Evolutionary conservation across 2,888 invertebrate genomes (phyloP).

Genomic region (Trichogramma dendrolimi): DNA sequence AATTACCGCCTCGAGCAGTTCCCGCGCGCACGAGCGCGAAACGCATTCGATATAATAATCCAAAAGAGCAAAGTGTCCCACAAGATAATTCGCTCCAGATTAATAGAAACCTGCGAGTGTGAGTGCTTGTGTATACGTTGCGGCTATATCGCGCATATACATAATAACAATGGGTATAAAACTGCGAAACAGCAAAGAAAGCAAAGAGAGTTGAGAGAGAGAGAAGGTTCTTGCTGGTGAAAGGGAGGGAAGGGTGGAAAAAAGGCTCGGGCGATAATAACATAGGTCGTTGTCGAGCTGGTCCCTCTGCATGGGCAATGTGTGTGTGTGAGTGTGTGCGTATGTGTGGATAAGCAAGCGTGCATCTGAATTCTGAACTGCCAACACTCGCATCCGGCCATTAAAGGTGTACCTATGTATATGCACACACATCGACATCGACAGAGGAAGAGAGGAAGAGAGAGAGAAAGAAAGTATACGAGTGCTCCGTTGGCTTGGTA

Average conservation of each 20-base stretch:
- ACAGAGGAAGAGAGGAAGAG: neutral
- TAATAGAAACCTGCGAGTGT: slow-evolving; percentile 17
- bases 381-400: slow-evolving; percentile 39
- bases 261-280: neutral
- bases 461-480: neutral
- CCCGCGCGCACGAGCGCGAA: too few relatives aligned
- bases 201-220: neutral
- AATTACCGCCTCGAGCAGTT: neutral
- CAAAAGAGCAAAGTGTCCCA: neutral
- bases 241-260: neutral
- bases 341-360: neutral
- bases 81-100: slow-evolving; percentile 18
- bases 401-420: slow-evolving; percentile 37
- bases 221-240: neutral
- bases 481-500: slow-evolving; percentile 35
- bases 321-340: neutral
- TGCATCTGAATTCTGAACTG: too few relatives aligned
- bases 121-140: neutral
- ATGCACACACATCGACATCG: too few relatives aligned
- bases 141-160: neutral
- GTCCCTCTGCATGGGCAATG: neutral
- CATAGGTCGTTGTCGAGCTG: neutral
- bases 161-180: slow-evolving; percentile 11
- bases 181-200: neutral
- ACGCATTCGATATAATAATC: too few relatives aligned